phyloP scores from a whole-genome alignment of 1,140 invertebrate species.

The Zaprionus africanus region DNA sequence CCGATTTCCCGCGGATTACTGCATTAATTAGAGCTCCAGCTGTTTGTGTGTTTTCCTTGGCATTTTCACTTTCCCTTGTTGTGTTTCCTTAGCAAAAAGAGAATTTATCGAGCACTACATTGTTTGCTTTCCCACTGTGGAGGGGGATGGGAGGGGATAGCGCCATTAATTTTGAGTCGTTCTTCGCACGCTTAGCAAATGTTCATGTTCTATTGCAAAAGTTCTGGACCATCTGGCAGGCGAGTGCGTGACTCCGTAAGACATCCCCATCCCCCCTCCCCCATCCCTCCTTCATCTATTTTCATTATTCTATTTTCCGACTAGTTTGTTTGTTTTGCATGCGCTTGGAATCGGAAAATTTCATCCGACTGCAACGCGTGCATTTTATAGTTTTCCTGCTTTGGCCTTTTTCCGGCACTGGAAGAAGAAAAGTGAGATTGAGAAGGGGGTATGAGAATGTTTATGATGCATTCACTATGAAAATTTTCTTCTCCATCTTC shows the following conservation, averaged over 20 bases:
- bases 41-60: background rate
- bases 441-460: slow-evolving; percentile 27
- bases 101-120: slow-evolving; percentile 24
- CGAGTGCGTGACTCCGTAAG: slow-evolving; percentile 54
- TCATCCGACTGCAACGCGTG: slow-evolving; percentile 63
- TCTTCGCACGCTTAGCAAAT: slow-evolving; percentile 46
- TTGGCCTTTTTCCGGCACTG: slow-evolving; percentile 13
- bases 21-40: slow-evolving; percentile 1
- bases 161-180: slow-evolving; percentile 55
- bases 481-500: slow-evolving; percentile 27
- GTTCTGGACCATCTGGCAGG: slow-evolving; percentile 59
- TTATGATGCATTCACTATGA: slow-evolving; percentile 32
- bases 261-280: background rate
- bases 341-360: slow-evolving; percentile 41
- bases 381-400: slow-evolving; percentile 65
- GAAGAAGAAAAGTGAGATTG: slow-evolving; percentile 13
- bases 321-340: slow-evolving; percentile 18
- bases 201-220: slow-evolving; percentile 45
- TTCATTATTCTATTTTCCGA: slow-evolving; percentile 20
- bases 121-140: slow-evolving; percentile 37
- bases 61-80: background rate
- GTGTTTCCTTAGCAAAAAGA: background rate
- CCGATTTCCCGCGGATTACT: background rate
- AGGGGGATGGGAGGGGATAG: slow-evolving; percentile 12
- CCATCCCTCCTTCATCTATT: slow-evolving; percentile 15